Conservation (phyloP, 1,140 invertebrate species). For the Diachasma alloeum region DNA sequence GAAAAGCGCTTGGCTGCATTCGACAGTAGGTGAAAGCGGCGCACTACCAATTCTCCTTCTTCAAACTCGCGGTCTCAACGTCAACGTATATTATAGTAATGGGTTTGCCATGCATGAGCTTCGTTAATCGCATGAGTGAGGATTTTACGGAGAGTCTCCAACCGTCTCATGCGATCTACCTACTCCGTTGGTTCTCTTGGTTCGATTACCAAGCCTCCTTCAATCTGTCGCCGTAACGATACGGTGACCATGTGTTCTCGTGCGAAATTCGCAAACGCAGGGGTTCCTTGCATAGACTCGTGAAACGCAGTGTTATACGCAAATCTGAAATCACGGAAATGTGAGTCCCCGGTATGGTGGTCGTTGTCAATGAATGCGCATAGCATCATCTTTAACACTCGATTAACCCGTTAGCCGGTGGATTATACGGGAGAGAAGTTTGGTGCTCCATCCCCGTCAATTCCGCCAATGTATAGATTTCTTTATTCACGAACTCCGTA, state of each 20-base stretch:
- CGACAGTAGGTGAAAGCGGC: neutral
- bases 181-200: neutral
- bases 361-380: slow-evolving; percentile 46
- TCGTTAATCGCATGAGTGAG: neutral
- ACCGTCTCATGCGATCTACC: no score
- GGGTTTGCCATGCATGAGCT: neutral
- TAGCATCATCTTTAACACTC: slow-evolving; percentile 51
- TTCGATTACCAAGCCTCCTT: neutral
- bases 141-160: neutral
- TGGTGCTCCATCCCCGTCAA: slow-evolving; percentile 33
- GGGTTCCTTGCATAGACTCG: slow-evolving; percentile 49
- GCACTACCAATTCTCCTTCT: neutral
- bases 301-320: no score
- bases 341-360: slow-evolving; percentile 52
- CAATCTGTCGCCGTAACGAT: neutral
- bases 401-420: slow-evolving; percentile 58
- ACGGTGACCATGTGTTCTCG: neutral
- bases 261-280: slow-evolving; percentile 53
- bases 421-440: slow-evolving; percentile 54
- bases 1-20: neutral
- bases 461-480: neutral
- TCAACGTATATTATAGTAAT: neutral
- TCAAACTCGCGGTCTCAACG: neutral
- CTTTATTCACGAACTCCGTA: no score
- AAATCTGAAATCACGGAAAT: slow-evolving; percentile 45